Percentiles rank a stretch among this genome's conserved stretches.
Evolutionary conservation across 2,113 vertebrate genomes (phyloP).

Genomic region (Pogonocichla stellata): DNA sequence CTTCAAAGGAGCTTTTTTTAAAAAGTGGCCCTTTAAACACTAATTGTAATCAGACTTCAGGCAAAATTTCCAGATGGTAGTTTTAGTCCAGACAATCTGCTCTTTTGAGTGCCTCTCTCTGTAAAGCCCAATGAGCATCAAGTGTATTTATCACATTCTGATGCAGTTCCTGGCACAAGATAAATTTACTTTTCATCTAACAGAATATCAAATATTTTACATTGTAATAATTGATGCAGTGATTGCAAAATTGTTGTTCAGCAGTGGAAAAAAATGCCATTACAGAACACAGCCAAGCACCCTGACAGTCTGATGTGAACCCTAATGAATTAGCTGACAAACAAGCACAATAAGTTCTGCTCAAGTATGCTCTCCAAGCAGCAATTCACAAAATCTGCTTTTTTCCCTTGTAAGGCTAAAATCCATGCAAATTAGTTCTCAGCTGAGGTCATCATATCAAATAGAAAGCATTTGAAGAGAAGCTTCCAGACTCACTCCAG

Average conservation of each 20-base stretch:
- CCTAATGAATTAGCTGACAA: constrained; percentile 43
- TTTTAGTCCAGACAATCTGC: constrained; percentile 36
- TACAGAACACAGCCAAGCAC: constrained; percentile 34
- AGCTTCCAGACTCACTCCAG: not conserved
- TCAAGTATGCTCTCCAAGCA: not conserved
- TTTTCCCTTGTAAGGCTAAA: not conserved
- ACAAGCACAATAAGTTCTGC: constrained; percentile 26
- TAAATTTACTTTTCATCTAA: constrained; percentile 40
- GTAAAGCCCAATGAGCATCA: constrained; percentile 13
- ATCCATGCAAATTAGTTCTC: not conserved
- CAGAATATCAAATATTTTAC: constrained; percentile 26
- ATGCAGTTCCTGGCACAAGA: not conserved
- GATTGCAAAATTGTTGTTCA: not conserved
- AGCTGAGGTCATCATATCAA: not conserved
- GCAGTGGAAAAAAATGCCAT: constrained; percentile 8
- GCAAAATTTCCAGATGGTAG: constrained; percentile 55
- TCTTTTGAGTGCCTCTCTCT: not conserved
- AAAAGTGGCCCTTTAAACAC: not conserved
- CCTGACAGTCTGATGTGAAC: not conserved
- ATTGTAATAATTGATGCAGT: not conserved
- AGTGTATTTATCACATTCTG: constrained; percentile 34
- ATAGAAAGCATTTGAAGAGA: not conserved
- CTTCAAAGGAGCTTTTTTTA: not conserved
- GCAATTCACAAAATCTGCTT: not conserved
- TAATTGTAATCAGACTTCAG: constrained; percentile 19